Evolutionary conservation across 1,140 invertebrate species (phyloP), one percentile per base, ranked within the genome.

Genomic region (Drosophila parabipectinata): DNA sequence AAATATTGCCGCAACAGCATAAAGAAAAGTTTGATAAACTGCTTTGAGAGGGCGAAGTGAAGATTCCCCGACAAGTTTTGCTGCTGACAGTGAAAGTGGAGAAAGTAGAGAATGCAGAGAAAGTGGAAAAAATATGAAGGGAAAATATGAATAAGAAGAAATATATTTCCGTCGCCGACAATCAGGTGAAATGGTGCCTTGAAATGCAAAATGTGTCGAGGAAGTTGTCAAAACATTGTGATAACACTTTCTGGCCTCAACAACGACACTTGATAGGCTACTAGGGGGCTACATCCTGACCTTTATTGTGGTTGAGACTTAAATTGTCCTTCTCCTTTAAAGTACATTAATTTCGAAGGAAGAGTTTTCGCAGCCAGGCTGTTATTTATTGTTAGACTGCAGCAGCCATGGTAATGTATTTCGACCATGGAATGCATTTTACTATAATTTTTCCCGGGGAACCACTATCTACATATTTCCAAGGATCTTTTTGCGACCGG

Each of bases 141-240:
- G 39, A 45, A 55, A 21, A n/a, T 50, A 62, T 24, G 53, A 21
- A 47, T 47, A 47, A 3, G 18, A 18, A 47, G n/a, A 57, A 57
- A 74, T 74, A 74, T 74, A 74, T 75, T 75, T 74, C 72, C 60
- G 72, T 9, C 61, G 44, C 26, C 71, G 53, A 74, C 72, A 74
- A 66, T 75, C 72, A 74, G 72, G 71, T 74, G 53, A 64, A 47
- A 74, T 64, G 72, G 60, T 21, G 21, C 21, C 21, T 21, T 74
- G 53, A 64, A 47, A 74, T 74, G 71, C 71, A 64, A 73, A 73
- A 58, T 52, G 72, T 74, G 72, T 74, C 72, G 39, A 74, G 72
- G 72, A 74, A 74, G 72, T 74, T 74, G 72, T 74, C 72, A 74
- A 74, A 74, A 74, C 71, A 74, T 47, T 66, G 30, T 47, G 72